Conservation (phyloP, 2,113 vertebrate genomes). For the Sylvia atricapilla region DNA sequence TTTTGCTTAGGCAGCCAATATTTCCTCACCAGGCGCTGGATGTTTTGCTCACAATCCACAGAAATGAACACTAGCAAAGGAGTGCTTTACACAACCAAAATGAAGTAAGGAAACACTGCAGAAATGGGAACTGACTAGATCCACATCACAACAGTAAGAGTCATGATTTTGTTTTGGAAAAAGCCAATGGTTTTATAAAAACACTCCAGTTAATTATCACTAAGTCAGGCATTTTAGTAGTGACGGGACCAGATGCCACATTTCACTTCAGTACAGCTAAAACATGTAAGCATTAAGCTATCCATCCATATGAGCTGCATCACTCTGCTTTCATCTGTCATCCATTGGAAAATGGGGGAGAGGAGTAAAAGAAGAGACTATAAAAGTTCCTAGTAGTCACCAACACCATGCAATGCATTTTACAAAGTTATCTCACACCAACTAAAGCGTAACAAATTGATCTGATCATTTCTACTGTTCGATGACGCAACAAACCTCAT, state of each 20-base stretch:
- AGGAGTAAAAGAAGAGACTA: neutral
- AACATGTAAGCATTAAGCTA: neutral
- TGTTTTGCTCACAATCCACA: neutral
- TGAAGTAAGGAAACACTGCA: neutral
- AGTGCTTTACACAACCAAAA: neutral
- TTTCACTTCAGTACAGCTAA: neutral
- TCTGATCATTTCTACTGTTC: neutral
- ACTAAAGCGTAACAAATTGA: neutral
- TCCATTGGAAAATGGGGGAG: neutral
- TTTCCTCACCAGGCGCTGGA: neutral
- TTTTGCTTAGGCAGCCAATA: neutral
- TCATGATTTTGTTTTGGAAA: neutral
- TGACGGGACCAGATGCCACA: neutral
- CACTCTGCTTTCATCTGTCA: neutral
- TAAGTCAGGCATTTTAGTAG: neutral
- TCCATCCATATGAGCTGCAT: neutral
- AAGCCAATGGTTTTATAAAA: neutral
- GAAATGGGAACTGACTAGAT: neutral
- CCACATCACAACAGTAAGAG: neutral
- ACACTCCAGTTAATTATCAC: neutral
- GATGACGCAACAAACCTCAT: slow-evolving; percentile 4
- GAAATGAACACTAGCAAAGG: neutral
- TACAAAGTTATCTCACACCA: neutral
- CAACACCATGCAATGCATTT: neutral
- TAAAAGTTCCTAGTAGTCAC: neutral